Evolutionary conservation across 2,113 vertebrate genomes (phyloP), one percentile per base, ranked within the genome.

Genomic region (Erythrocercus mccallii): DNA sequence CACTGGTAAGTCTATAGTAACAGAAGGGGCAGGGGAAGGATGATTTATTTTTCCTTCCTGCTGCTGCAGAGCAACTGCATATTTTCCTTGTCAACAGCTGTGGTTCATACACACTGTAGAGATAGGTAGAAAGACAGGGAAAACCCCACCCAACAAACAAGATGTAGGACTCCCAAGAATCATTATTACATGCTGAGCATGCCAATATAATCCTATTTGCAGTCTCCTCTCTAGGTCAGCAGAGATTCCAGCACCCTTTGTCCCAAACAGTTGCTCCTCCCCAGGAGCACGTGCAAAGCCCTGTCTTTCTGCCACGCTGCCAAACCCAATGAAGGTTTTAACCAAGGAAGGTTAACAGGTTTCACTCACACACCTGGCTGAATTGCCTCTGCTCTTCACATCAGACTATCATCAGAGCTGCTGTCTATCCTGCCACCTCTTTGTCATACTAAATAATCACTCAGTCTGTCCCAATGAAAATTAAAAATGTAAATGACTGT

Each of bases 21-120:
- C 71, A 81, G 86, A 90, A 92, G 64, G 42, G 31, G 33, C 3
- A 2, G 25, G 40, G 15, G 27, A 3, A 47, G 54, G 22, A 88
- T 80, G 92, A 87, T 95, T 96, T 95, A 92, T 88, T 97, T 96
- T 73, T 84, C 83, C 78, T 91, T 89, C 81, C 84, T 88, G 83
- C 80, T 88, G 79, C 92, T 94, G 54, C 72, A 90, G 89, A 95
- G 82, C 88, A 91, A 90, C 88, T 95, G 94, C 87, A 68, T 97
- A 92, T 92, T 90, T 94, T 95, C 91, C 95, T 87, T 93, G 79
- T 97, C 92, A 96, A 92, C 95, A 96, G 95, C 97, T 97, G 95
- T 92, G 82, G 87, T 56, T 92, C 86, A 28, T 92, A 76, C 8
- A 54, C 76, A 44, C 74, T 61, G 40, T 2, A 90, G 56, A 94